These are phyloP conservation scores for Philopedon plagiatum DNA, from an alignment of 2,888 invertebrate genomes.

Conservation along the genomic window DNA sequence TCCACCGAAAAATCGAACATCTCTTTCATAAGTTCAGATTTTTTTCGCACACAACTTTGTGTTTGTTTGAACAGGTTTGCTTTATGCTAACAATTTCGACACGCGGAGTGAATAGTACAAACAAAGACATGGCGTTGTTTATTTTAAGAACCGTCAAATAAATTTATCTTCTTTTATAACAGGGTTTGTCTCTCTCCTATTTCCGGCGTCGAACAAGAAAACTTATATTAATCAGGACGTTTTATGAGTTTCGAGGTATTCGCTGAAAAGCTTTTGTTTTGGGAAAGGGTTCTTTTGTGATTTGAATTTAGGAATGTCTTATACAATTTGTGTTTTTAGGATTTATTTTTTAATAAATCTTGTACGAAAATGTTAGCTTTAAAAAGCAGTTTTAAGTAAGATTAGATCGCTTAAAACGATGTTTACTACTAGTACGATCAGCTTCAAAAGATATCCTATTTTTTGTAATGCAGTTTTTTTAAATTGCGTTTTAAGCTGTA, in stretches of 20 bases:
- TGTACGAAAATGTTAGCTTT: too few species aligned
- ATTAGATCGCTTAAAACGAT: too few species aligned
- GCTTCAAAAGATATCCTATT: too few species aligned
- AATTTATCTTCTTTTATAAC: conserved; percentile 24
- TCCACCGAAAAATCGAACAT: too few species aligned
- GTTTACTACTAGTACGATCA: too few species aligned
- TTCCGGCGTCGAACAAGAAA: background rate
- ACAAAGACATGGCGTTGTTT: conserved; percentile 40
- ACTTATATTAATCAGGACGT: conserved; percentile 12
- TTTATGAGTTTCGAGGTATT: background rate
- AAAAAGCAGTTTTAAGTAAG: too few species aligned
- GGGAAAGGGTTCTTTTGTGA: background rate
- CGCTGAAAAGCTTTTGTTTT: background rate
- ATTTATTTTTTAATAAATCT: too few species aligned
- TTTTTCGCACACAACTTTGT: background rate
- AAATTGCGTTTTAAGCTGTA: too few species aligned
- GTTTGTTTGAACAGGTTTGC: conserved; percentile 20
- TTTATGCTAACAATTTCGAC: conserved; percentile 16
- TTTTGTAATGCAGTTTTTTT: too few species aligned
- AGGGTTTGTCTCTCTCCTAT: conserved; percentile 17
- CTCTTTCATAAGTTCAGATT: background rate
- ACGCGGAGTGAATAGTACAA: conserved; percentile 18
- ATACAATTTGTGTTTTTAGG: too few species aligned
- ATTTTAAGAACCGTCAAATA: conserved; percentile 39
- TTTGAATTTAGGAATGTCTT: background rate